Evolutionary conservation across 92 coral and sea anemone genomes (phyloP).

Genomic region (Actinostola sp.): DNA sequence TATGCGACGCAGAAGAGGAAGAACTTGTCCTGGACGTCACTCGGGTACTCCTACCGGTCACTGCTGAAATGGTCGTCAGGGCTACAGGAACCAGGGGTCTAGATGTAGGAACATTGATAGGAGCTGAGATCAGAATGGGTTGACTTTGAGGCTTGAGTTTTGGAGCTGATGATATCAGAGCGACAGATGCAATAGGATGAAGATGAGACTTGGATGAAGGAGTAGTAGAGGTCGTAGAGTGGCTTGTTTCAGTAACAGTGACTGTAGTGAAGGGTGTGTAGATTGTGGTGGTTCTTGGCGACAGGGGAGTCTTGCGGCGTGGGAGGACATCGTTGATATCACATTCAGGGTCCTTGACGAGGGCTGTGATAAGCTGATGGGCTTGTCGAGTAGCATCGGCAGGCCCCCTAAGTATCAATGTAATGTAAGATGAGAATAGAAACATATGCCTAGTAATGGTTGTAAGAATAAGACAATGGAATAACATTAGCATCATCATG

Average conservation of each 20-base stretch:
- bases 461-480: too few species aligned
- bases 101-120: conserved; percentile 6
- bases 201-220: conserved; percentile 47
- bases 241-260: conserved; percentile 59
- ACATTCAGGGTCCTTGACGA: conserved; percentile 97
- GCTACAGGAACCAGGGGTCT: conserved; percentile 10
- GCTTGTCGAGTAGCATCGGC: conserved; percentile 99
- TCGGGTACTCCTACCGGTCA: not conserved
- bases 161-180: conserved; percentile 7
- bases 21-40: not conserved
- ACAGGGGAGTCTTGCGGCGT: conserved; percentile 78
- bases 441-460: too few species aligned
- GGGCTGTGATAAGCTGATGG: conserved; percentile 93
- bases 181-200: conserved; percentile 9
- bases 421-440: not conserved
- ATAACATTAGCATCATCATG: too few species aligned
- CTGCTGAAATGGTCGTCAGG: not conserved
- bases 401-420: conserved; percentile 73
- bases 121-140: not conserved
- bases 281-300: conserved; percentile 56
- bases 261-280: conserved; percentile 51
- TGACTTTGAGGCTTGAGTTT: conserved; percentile 18
- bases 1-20: conserved; percentile 64
- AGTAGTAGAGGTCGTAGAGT: conserved; percentile 42
- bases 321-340: conserved; percentile 98